These are phyloP conservation scores for Hyperoplus lanceolatus DNA, from an alignment of 2,797 vertebrate species.

Conservation along the genomic window DNA sequence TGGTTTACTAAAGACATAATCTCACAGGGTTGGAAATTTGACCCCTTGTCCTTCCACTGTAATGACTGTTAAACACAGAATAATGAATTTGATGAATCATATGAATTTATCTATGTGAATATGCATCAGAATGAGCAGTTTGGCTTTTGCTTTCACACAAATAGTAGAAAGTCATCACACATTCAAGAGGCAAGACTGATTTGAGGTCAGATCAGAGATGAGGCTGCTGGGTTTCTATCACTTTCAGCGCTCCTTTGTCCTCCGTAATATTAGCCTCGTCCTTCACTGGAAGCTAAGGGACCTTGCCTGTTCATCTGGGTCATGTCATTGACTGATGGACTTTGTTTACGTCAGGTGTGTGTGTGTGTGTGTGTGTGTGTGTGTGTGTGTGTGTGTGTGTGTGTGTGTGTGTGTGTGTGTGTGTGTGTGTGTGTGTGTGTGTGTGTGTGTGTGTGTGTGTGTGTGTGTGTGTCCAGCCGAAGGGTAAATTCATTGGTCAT, in stretches of 20 bases:
- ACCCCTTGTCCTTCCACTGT: neutral
- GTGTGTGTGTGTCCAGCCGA: constrained; percentile 11
- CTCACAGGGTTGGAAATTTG: neutral
- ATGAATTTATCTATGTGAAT: no score
- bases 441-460: constrained; percentile 3
- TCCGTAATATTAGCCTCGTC: constrained; percentile 48
- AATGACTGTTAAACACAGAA: no score
- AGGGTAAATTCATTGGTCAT: constrained; percentile 27
- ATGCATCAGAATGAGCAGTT: neutral
- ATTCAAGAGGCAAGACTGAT: constrained; percentile 3
- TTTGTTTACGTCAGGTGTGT: constrained; percentile 10
- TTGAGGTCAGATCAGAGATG: constrained; percentile 29
- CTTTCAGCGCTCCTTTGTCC: constrained; percentile 43
- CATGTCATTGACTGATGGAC: constrained; percentile 56
- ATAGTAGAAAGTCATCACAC: constrained; percentile 3
- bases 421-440: constrained; percentile 16
- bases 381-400: neutral
- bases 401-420: constrained; percentile 18
- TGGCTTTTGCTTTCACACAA: neutral
- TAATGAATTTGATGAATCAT: neutral
- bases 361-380: constrained; percentile 7
- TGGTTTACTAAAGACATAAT: neutral
- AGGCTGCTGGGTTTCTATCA: constrained; percentile 24
- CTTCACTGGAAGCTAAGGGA: constrained; percentile 44
- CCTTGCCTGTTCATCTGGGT: constrained; percentile 38